A percentile compares a stretch with the other conserved stretches of the same genome.
Conservation (phyloP, 2,797 vertebrate genomes). For the Apodemus agrarius region DNA sequence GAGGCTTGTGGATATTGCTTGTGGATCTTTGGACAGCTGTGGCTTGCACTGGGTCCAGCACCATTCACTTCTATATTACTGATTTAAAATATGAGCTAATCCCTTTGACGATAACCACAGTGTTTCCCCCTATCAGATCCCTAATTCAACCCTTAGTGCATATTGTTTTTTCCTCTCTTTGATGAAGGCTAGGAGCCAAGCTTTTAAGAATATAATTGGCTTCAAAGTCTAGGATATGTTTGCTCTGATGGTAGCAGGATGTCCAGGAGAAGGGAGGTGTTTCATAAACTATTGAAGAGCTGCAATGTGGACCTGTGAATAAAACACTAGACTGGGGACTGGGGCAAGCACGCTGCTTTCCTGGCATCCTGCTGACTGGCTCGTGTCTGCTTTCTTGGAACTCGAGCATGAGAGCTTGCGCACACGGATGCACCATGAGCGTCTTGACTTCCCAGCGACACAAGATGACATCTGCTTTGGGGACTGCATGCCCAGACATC, state of each 20-base stretch:
- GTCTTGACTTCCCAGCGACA: background rate
- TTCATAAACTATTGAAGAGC: conserved; percentile 58
- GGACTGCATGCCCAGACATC: background rate
- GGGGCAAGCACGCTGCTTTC: background rate
- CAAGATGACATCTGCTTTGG: conserved; percentile 43
- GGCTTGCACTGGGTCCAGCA: conserved; percentile 42
- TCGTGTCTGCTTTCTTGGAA: background rate
- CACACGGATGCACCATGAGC: background rate
- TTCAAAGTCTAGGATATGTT: background rate
- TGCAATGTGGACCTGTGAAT: background rate
- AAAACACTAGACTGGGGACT: conserved; percentile 49
- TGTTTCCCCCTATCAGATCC: background rate
- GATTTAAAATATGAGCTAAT: conserved; percentile 68
- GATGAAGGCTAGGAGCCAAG: conserved; percentile 18
- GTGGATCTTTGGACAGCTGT: conserved; percentile 38
- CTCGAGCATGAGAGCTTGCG: accelerated
- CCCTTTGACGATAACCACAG: conserved; percentile 43
- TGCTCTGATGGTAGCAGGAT: background rate
- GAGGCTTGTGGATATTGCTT: background rate
- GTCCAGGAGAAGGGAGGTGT: background rate
- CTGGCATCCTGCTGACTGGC: background rate
- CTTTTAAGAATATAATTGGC: conserved; percentile 26
- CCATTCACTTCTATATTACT: conserved; percentile 50
- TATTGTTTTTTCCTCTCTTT: background rate
- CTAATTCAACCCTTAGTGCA: background rate